Base-by-base conservation (phyloP, 2,797 vertebrate genomes). In the Tadarida brasiliensis region DNA sequence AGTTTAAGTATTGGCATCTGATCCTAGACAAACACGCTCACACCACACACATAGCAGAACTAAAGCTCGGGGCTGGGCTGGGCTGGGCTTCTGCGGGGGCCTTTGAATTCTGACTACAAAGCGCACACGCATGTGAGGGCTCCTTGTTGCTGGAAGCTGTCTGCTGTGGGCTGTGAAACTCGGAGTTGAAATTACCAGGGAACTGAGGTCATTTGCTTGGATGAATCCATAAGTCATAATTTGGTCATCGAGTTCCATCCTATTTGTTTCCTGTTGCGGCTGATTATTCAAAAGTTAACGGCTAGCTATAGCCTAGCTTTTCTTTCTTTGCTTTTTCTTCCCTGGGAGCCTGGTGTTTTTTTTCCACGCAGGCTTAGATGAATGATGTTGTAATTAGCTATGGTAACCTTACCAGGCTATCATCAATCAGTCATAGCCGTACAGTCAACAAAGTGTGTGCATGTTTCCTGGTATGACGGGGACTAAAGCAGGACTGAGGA, bases 341-440 rank as follows among this genome's bases (percentile, higher is more conserved):
- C 17, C 47, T 51, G 28, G 39, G 30, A 92, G 68, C 61, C 92
- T 94, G 39, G 24, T 85, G 6, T 94, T 91, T 81, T 92, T 54
- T 24, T 47, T 67, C 61, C 26, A 44, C 77, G 63, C 30, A 96
- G 73, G 84, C 90, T 84, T 89, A 91, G 95, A 97, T 97, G 96
- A 98, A 97, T 97, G 94, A 97, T 97, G 96, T 78, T 95, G 90
- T 97, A 98, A 98, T 98, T 97, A 97, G 97, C 97, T 97, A 96
- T 97, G 97, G 95, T 97, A 97, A 97, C 94, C 94, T 97, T 97
- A 68, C 91, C 92, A 76, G 61, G 47, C 91, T 70, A 6, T 94
- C 95, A 96, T 96, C 97, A 92, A 96, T 98, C 97, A 97, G 97
- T 94, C 95, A 92, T 71, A 90, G 93, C 77, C 68, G 61, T 30